Evolutionary conservation across 1,140 invertebrate genomes (phyloP).

Genomic region (Ooceraea biroi): DNA sequence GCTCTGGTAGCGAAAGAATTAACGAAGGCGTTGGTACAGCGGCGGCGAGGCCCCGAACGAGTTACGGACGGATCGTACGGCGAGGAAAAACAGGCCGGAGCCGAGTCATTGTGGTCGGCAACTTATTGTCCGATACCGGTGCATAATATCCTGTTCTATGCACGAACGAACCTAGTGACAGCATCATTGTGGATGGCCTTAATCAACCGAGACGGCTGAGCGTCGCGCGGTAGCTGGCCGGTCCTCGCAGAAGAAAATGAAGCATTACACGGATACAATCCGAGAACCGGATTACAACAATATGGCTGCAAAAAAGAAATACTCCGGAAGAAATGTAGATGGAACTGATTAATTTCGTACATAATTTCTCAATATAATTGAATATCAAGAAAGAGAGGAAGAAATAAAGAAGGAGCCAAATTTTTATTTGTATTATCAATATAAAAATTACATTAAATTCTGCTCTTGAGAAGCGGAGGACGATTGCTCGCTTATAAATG

Average conservation of each 20-base stretch:
- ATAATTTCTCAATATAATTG: constrained; percentile 19
- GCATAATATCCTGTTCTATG: constrained; percentile 84
- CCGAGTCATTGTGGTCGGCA: constrained; percentile 80
- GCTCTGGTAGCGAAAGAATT: constrained; percentile 49
- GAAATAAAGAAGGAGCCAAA: not conserved
- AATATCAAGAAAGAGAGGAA: not conserved
- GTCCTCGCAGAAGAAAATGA: constrained; percentile 59
- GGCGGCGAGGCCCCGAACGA: constrained; percentile 28
- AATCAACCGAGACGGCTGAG: constrained; percentile 64
- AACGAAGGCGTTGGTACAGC: constrained; percentile 56
- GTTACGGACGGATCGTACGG: constrained; percentile 44
- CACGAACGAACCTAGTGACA: constrained; percentile 83
- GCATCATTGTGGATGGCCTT: constrained; percentile 74
- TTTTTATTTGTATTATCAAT: constrained; percentile 4
- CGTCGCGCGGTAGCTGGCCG: constrained; percentile 21
- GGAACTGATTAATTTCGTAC: not conserved
- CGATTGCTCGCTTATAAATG: constrained; percentile 68
- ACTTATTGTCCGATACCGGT: constrained; percentile 82
- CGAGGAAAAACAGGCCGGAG: constrained; percentile 39
- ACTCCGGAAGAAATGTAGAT: not conserved
- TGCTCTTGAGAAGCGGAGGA: constrained; percentile 62
- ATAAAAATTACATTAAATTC: not conserved
- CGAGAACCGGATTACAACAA: constrained; percentile 26
- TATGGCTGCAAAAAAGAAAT: constrained; percentile 6
- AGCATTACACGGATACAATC: constrained; percentile 46